Conservation (phyloP, 2,113 vertebrate species). For the Cercocebus atys region DNA sequence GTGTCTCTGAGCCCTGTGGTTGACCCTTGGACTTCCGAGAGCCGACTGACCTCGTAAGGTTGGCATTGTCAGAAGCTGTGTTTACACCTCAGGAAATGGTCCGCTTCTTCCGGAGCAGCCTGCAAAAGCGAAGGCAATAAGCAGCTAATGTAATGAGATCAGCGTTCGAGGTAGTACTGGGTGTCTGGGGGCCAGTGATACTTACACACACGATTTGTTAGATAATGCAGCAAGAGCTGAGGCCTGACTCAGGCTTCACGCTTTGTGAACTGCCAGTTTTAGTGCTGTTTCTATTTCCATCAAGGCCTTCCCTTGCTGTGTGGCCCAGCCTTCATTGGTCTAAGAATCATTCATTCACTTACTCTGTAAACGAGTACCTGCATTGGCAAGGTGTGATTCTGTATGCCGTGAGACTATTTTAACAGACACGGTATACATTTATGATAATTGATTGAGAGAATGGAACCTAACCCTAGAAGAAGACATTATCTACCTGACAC, state of each 20-base stretch:
- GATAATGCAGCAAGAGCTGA: not conserved
- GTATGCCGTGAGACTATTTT: not conserved
- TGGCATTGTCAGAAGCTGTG: not conserved
- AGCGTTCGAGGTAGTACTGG: not conserved
- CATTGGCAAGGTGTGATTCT: not conserved
- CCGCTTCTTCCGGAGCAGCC: not conserved
- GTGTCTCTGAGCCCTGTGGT: not conserved
- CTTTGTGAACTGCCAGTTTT: not conserved
- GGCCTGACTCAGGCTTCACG: not conserved
- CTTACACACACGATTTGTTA: not conserved
- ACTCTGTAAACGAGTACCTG: not conserved
- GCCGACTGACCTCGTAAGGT: not conserved
- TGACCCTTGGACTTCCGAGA: not conserved
- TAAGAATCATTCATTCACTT: not conserved
- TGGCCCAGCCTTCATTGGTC: not conserved
- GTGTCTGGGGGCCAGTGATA: not conserved
- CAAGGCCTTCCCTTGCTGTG: not conserved
- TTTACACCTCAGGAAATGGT: not conserved
- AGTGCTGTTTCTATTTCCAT: not conserved
- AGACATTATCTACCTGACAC: conserved; percentile 19
- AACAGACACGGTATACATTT: not conserved
- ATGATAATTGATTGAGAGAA: not conserved
- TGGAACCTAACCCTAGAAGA: not conserved
- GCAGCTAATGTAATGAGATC: not conserved
- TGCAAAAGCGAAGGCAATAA: not conserved